phyloP scores from a whole-genome alignment of 2,797 vertebrate species.

The Argya squamiceps region DNA sequence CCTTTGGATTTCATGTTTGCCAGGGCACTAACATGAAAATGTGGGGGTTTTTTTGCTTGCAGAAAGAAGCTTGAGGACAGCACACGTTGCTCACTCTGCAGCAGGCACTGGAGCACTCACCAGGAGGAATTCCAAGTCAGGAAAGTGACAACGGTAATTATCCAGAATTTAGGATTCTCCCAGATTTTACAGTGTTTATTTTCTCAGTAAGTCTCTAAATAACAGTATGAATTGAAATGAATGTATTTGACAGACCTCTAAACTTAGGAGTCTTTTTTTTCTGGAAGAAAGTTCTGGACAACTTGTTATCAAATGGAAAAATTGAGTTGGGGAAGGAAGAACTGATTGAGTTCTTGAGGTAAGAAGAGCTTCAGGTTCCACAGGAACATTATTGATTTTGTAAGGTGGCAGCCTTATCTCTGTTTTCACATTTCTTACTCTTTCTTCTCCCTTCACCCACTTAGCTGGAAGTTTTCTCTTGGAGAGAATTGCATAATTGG shows the following conservation, averaged over 20 bases:
- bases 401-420: not conserved
- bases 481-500: not conserved
- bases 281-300: not conserved
- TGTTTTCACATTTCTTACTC: not conserved
- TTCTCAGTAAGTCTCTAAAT: not conserved
- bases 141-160: conserved; percentile 1
- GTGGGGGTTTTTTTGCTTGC: not conserved
- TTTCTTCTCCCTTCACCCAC: not conserved
- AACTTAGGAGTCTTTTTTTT: not conserved
- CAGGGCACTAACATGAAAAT: not conserved
- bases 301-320: not conserved
- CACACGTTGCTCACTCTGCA: not conserved
- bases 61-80: conserved; percentile 20
- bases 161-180: not conserved
- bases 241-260: not conserved
- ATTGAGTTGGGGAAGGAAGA: not conserved
- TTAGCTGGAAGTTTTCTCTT: not conserved
- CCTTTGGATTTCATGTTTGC: not conserved
- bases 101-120: not conserved
- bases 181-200: not conserved
- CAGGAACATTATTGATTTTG: not conserved
- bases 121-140: not conserved
- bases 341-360: not conserved
- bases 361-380: not conserved
- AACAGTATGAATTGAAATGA: not conserved